phyloP scores from a whole-genome alignment of 2,113 vertebrate species.

The Salvelinus namaycush region DNA sequence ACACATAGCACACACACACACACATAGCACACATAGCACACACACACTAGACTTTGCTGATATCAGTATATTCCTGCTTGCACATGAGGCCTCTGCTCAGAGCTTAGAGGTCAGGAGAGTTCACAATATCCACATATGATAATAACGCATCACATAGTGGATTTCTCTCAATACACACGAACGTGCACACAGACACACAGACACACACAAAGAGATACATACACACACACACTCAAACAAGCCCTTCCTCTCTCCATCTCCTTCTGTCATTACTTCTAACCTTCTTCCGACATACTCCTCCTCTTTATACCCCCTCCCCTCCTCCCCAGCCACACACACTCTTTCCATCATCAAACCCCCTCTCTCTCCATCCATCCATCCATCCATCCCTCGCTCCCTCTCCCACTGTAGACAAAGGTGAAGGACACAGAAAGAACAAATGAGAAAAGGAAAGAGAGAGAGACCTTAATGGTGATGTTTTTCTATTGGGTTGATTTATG shows the following conservation, averaged over 20 bases:
- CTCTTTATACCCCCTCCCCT: not conserved
- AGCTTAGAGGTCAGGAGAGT: slow-evolving; percentile 49
- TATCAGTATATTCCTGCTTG: slow-evolving; percentile 57
- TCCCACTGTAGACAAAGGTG: slow-evolving; percentile 55
- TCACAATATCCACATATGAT: slow-evolving; percentile 28
- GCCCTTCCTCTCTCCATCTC: no score
- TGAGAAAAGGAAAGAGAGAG: slow-evolving; percentile 7
- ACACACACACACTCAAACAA: no score
- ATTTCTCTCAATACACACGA: no score
- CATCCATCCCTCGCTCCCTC: not conserved
- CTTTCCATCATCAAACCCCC: not conserved
- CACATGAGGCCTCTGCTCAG: slow-evolving; percentile 46
- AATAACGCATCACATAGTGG: not conserved
- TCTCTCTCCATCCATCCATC: not conserved
- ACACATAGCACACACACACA: no score
- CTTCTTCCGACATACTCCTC: not conserved
- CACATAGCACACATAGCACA: no score
- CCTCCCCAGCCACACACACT: not conserved
- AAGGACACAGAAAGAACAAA: slow-evolving; percentile 44
- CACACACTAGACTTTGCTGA: slow-evolving; percentile 49
- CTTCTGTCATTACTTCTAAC: no score
- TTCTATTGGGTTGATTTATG: slow-evolving; percentile 70
- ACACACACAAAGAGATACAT: no score
- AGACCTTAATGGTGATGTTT: slow-evolving; percentile 59
- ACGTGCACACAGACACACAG: no score